Evolutionary conservation across 2,113 vertebrate species (phyloP).

Genomic region (Melanostigma gelatinosum): DNA sequence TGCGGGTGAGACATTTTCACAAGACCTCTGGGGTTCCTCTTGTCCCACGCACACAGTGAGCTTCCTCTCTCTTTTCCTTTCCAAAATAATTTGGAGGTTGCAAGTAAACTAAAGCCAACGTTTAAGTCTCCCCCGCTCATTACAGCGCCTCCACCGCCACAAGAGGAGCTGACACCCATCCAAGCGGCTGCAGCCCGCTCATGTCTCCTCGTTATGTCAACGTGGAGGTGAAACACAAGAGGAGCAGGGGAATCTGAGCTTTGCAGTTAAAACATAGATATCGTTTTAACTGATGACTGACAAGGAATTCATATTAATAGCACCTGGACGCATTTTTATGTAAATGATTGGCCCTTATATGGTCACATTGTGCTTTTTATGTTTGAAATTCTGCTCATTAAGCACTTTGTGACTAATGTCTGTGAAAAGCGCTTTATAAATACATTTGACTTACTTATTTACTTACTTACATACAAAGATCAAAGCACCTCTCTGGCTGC

Average conservation of each 20-base stretch:
- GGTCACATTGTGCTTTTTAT: too few species aligned
- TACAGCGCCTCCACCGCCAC: conserved; percentile 48
- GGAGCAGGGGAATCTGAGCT: neutral
- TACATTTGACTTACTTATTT: too few species aligned
- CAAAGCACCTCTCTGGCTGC: neutral
- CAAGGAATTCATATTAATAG: neutral
- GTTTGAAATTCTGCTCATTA: too few species aligned
- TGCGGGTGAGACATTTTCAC: conserved; percentile 40
- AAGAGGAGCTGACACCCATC: conserved; percentile 57
- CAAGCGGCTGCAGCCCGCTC: conserved; percentile 25
- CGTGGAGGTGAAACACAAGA: neutral
- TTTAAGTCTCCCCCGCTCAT: conserved; percentile 51
- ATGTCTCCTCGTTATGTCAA: neutral
- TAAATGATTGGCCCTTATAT: too few species aligned
- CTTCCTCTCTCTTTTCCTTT: conserved; percentile 40
- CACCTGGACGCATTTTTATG: neutral
- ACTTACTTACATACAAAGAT: neutral
- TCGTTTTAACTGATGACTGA: neutral
- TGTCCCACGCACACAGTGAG: conserved; percentile 8
- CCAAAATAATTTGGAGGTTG: conserved; percentile 43
- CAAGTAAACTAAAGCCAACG: conserved; percentile 42
- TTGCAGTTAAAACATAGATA: neutral
- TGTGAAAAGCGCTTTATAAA: too few species aligned
- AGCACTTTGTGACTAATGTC: too few species aligned
- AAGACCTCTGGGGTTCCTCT: conserved; percentile 23